These are phyloP conservation scores for Schizopygopsis malacanthus DNA, from an alignment of 2,797 vertebrate species.

Conservation along the genomic window DNA sequence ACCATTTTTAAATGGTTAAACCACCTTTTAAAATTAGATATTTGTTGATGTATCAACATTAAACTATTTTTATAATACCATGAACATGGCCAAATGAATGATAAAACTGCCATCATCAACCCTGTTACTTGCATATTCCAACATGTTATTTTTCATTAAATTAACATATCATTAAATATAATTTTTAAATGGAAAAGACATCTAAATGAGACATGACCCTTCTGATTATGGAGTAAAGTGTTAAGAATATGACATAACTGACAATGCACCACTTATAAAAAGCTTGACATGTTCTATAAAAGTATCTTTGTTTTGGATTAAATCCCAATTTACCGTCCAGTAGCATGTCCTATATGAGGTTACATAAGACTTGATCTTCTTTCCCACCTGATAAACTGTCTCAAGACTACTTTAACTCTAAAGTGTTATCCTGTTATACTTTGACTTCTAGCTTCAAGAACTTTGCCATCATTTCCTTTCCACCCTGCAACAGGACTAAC, in stretches of 20 bases:
- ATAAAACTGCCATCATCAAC: neutral
- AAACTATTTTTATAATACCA: neutral
- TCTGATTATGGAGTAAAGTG: neutral
- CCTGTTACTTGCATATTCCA: neutral
- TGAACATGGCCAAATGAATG: neutral
- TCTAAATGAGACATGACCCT: neutral
- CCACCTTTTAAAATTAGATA: neutral
- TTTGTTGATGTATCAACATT: neutral
- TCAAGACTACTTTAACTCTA: conserved; percentile 13
- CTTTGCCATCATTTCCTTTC: neutral
- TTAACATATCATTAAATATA: neutral
- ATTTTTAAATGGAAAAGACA: neutral
- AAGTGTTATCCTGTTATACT: conserved; percentile 19
- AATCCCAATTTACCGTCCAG: conserved; percentile 6
- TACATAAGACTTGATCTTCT: conserved; percentile 54
- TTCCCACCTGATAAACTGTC: conserved; percentile 18
- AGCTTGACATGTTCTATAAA: neutral
- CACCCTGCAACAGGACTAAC: neutral
- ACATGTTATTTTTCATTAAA: neutral
- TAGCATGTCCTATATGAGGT: conserved; percentile 16
- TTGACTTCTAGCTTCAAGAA: neutral
- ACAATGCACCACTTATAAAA: neutral
- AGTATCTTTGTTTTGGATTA: conserved; percentile 6
- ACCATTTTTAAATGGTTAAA: neutral
- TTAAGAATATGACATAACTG: neutral